Evolutionary conservation across 2,797 vertebrate genomes (phyloP), one percentile per base, ranked within the genome.

Genomic region (Cheirogaleus major): DNA sequence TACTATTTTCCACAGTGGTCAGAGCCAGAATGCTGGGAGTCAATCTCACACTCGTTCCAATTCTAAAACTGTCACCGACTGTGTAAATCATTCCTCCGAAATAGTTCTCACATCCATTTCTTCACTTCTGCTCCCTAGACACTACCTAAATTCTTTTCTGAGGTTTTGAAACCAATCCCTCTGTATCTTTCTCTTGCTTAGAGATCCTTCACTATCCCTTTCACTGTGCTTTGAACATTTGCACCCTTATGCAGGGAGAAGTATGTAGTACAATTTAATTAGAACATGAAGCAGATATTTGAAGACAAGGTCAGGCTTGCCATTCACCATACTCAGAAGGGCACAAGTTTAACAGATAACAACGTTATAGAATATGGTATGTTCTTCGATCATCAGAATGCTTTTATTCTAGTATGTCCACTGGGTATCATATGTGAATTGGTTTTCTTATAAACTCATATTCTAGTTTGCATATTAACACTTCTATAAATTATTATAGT

Each of bases 381-480:
- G 35, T 75, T 92, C 57, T 89, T 61, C 89, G 67, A 83, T 57
- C 55, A 83, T 92, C 38, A 90, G 63, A 84, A 88, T 80, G 22
- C 32, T 43, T 93, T 81, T 89, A 95, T 93, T 88, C 30, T 90
- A 85, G 57, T 89, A 79, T 65, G 41, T 59, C 27, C n/a, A 94
- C 11, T 32, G 13, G 22, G 7, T 95, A 89, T 86, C 48, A 41
- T 30, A 57, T 83, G 30, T 82, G 14, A 95, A 91, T 52, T 93
- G 63, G 13, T 57, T 92, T 93, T 89, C 27, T 92, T 96, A 89
- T 82, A 48, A 93, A 76, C 9, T 89, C 12, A 45, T 85, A 48
- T 91, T 86, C 30, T 73, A 45, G 84, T 91, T 82, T 92, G 15
- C 61, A 52, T 41, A 70, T 79, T 92, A 84, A 70, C 6, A 59